phyloP scores from a whole-genome alignment of 2,113 vertebrate genomes.

The Rhodinocichla rosea region DNA sequence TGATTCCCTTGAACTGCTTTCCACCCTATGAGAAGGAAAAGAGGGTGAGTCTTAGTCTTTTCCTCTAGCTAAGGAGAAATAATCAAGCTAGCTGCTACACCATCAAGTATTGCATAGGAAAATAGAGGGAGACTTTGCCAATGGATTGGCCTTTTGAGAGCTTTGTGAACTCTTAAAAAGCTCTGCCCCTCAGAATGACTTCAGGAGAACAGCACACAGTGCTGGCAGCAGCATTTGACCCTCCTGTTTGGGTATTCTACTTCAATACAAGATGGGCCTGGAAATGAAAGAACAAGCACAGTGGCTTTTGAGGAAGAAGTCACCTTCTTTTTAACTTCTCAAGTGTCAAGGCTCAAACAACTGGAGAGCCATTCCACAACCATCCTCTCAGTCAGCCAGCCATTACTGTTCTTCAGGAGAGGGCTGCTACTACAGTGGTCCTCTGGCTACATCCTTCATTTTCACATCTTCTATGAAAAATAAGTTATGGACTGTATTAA shows the following conservation, averaged over 20 bases:
- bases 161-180: background rate
- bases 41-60: background rate
- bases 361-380: background rate
- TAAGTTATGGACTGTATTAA: background rate
- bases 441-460: background rate
- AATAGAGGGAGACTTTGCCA: background rate
- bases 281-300: background rate
- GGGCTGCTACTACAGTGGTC: background rate
- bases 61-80: background rate
- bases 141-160: background rate
- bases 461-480: background rate
- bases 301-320: background rate
- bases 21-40: background rate
- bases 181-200: background rate
- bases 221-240: background rate
- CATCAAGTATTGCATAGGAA: background rate
- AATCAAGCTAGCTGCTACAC: background rate
- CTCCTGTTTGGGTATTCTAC: background rate
- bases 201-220: background rate
- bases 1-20: background rate
- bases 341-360: background rate
- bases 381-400: background rate
- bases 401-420: background rate
- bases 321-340: background rate
- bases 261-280: background rate